These are phyloP conservation scores for Panthera leo DNA, from an alignment of 2,113 vertebrate genomes.

Conservation along the genomic window DNA sequence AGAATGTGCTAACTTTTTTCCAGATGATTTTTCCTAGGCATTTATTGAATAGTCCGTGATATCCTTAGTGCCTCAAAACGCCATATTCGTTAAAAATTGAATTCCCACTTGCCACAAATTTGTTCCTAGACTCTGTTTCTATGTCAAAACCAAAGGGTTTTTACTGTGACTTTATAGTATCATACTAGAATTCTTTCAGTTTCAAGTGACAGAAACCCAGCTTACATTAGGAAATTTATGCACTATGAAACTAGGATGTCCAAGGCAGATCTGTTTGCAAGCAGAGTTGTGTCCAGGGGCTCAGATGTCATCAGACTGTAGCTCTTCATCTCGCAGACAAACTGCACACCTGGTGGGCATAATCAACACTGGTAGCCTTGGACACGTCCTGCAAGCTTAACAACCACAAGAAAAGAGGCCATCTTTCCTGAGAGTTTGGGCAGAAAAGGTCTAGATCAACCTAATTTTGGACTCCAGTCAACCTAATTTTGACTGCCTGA, in stretches of 20 bases:
- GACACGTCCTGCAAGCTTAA: background rate
- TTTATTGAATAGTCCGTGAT: background rate
- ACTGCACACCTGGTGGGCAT: background rate
- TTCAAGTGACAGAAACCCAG: constrained; percentile 26
- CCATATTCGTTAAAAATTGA: constrained; percentile 33
- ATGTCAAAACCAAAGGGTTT: constrained; percentile 11
- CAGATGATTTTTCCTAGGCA: background rate
- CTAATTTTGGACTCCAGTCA: background rate
- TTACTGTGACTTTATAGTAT: constrained; percentile 23
- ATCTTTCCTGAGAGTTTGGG: background rate
- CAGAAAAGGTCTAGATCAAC: background rate
- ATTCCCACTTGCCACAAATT: background rate
- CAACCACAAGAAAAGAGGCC: background rate
- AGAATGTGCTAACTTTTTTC: background rate
- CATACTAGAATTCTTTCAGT: constrained; percentile 12
- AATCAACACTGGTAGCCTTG: background rate
- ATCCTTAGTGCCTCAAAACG: background rate
- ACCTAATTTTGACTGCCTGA: background rate
- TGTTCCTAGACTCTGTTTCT: constrained; percentile 28
- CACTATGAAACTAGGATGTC: background rate
- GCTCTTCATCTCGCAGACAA: background rate
- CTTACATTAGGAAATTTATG: constrained; percentile 33
- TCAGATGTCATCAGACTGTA: background rate
- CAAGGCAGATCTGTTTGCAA: constrained; percentile 15
- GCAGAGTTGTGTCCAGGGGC: background rate